These are phyloP conservation scores for Tinamus major DNA, from an alignment of 2,797 vertebrate species.

Conservation along the genomic window DNA sequence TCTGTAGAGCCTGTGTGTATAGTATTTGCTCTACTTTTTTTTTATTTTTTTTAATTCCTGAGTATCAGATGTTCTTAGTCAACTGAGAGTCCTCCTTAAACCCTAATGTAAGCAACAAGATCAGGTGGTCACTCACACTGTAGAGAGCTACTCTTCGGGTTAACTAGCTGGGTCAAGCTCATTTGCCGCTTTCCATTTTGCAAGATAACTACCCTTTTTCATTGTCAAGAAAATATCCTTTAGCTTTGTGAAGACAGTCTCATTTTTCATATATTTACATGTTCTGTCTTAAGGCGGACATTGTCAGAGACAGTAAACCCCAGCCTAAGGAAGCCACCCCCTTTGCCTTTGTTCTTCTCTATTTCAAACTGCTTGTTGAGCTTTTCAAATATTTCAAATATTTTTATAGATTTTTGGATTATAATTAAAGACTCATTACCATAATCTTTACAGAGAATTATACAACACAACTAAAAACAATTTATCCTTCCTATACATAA, in stretches of 20 bases:
- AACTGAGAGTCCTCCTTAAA: background rate
- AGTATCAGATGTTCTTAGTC: background rate
- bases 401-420: background rate
- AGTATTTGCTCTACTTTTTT: background rate
- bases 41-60: background rate
- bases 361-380: background rate
- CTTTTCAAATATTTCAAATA: background rate
- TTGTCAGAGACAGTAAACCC: background rate
- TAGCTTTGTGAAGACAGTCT: background rate
- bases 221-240: background rate
- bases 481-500: background rate
- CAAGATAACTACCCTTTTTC: background rate
- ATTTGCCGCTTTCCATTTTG: background rate
- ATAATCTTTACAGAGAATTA: background rate
- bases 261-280: background rate
- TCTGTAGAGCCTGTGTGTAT: background rate
- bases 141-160: background rate
- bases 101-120: background rate
- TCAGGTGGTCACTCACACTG: background rate
- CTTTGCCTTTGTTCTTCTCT: background rate
- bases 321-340: background rate
- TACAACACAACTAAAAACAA: background rate
- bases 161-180: background rate
- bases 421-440: background rate
- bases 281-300: background rate